Evolutionary conservation across 2,888 invertebrate genomes (phyloP), one percentile per base, ranked within the genome.

Genomic region (Pollenia angustigena): DNA sequence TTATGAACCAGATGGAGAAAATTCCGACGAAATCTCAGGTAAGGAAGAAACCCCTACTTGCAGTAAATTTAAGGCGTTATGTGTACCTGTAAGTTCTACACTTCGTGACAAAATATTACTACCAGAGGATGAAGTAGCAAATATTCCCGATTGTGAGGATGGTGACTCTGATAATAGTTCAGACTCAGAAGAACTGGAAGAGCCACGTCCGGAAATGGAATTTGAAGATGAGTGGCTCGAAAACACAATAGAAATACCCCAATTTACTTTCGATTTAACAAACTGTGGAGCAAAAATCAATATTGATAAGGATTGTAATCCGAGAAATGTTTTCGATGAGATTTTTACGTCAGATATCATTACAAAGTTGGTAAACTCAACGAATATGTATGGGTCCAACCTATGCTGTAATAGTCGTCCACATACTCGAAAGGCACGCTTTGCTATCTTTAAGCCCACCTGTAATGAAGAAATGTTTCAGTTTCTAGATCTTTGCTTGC

Each of bases 211-310:
- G n/a, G 32, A 50, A 52, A 40, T 52, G 40, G 69, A 69, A 52
- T 52, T 12, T 69, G 52, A 48, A 52, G 52, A 64, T 18, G 12
- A 69, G 69, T 69, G 69, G 52, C 32, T 52, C 4, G 40, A 69
- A 69, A 69, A 16, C 52, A 69, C 50, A 16, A 69, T 14, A 69
- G 52, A 69, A 69, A 69, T 69, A 69, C 52, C 50, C 18, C 52
- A 69, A 69, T 52, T 69, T 69, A 69, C 52, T 69, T 69, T 69
- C 50, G n/a, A 69, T 69, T 52, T 46, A 69, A 40, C 32, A 69
- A 66, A 42, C 64, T 64, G 16, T 42, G 64, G 64, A 64, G 18
- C 1, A 18, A 18, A 18, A 18, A 18, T 18, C 18, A 1, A 1
- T 18, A 18, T 18, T 18, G 18, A 18, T 18, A 18, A 1, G 18